Conservation (phyloP, 2,113 vertebrate genomes). For the Urocolius indicus region DNA sequence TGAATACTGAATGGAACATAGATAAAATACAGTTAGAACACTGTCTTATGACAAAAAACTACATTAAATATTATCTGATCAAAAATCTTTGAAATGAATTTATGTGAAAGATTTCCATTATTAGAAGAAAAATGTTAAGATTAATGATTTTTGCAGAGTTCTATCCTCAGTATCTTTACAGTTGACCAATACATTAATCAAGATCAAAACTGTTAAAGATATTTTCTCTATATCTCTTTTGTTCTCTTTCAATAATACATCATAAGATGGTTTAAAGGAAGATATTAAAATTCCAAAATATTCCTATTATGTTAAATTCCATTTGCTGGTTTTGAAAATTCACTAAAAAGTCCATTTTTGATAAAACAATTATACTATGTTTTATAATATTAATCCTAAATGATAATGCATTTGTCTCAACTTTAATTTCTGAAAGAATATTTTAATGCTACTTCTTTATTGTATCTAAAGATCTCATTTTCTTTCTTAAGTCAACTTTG, state of each 20-base stretch:
- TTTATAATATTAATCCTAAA: neutral
- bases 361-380: neutral
- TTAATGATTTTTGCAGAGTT: neutral
- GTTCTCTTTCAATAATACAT: neutral
- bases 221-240: neutral
- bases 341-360: neutral
- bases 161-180: neutral
- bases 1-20: neutral
- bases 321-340: neutral
- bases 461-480: neutral
- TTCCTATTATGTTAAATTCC: neutral
- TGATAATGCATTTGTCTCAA: neutral
- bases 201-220: neutral
- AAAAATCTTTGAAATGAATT: neutral
- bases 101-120: neutral
- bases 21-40: neutral
- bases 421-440: neutral
- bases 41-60: accelerated
- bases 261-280: neutral
- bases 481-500: neutral
- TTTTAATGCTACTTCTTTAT: neutral
- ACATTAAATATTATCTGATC: neutral
- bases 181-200: neutral
- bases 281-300: neutral
- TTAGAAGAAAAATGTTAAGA: neutral